Conservation (phyloP, 1,140 invertebrate species). For the Lamellibrachia luymesi region DNA sequence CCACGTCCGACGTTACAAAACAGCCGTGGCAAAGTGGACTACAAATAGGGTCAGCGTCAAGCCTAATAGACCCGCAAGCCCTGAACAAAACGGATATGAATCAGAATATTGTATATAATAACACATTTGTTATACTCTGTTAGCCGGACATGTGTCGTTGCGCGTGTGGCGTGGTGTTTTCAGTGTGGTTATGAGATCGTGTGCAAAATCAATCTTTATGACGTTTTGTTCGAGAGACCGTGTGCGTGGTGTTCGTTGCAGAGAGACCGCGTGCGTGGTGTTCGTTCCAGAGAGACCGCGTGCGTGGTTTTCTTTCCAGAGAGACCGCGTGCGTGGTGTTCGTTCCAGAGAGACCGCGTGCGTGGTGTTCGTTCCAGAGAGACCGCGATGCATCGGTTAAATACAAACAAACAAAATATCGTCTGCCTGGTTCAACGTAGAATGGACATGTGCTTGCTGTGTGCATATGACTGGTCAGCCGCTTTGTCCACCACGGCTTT, state of each 20-base stretch:
- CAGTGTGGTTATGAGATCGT: neutral
- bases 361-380: neutral
- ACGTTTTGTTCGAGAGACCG: neutral
- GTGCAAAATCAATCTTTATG: neutral
- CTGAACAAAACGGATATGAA: neutral
- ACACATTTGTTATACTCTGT: neutral
- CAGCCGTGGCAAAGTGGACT: neutral
- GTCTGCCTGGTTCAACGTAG: neutral
- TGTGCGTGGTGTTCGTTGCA: neutral
- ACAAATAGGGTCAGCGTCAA: too few relatives aligned
- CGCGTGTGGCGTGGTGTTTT: neutral
- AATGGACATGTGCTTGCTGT: too few relatives aligned
- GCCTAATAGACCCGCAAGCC: neutral
- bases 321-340: neutral
- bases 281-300: neutral
- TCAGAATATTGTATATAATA: neutral
- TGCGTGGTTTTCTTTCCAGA: neutral
- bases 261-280: neutral
- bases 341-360: neutral
- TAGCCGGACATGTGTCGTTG: neutral
- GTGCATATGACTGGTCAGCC: too few relatives aligned
- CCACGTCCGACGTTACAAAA: neutral
- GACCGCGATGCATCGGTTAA: too few relatives aligned
- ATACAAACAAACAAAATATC: neutral
- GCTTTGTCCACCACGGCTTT: neutral